A percentile compares a stretch with the other conserved stretches of the same genome.
phyloP scores from a whole-genome alignment of 2,797 vertebrate genomes.

The Megaceryle alcyon region DNA sequence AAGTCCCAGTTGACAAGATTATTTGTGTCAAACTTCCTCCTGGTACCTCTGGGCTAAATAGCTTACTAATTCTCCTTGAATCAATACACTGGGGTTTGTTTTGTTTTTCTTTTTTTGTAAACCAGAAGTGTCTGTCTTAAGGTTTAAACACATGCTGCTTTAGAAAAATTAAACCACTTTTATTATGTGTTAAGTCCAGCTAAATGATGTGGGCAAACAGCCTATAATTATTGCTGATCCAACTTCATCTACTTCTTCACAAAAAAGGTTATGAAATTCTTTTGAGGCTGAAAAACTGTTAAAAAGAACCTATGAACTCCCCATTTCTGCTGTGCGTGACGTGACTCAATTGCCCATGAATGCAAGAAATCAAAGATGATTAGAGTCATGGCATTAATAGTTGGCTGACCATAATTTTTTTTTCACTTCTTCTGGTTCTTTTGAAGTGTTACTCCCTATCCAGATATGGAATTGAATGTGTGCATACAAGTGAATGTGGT shows the following conservation, averaged over 20 bases:
- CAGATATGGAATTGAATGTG: not conserved
- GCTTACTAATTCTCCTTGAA: not conserved
- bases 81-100: not conserved
- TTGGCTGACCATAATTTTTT: not conserved
- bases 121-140: not conserved
- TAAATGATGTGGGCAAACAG: not conserved
- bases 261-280: not conserved
- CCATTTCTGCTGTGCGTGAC: accelerated
- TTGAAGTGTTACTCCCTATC: not conserved
- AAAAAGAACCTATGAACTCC: not conserved
- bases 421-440: not conserved
- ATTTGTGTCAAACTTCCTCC: not conserved
- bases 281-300: not conserved
- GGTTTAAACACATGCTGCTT: not conserved
- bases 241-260: not conserved
- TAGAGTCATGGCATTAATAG: not conserved
- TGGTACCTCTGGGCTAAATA: not conserved
- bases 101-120: not conserved
- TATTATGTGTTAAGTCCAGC: not conserved
- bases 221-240: not conserved
- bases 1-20: not conserved
- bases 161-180: not conserved
- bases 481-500: not conserved
- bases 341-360: not conserved
- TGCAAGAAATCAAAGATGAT: not conserved